Conservation (phyloP, 2,113 vertebrate species). For the Gymnogyps californianus region DNA sequence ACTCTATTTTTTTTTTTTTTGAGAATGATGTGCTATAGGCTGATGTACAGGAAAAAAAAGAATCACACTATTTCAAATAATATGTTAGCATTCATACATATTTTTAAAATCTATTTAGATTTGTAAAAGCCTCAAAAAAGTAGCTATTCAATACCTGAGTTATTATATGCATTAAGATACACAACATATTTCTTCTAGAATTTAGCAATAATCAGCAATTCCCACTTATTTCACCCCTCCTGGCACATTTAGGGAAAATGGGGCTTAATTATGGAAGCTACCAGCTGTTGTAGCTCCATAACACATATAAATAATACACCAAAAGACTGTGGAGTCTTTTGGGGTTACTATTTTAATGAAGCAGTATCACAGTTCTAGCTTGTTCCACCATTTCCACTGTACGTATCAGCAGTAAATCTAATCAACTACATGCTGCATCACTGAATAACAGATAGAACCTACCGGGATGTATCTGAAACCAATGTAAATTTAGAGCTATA, state of each 20-base stretch:
- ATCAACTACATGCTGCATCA: neutral
- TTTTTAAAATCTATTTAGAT: neutral
- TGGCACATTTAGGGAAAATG: slow-evolving; percentile 14
- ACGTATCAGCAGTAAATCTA: neutral
- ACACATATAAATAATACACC: neutral
- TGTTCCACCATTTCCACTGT: neutral
- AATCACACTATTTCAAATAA: neutral
- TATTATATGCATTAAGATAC: neutral
- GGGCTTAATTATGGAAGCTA: neutral
- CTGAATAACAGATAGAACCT: neutral
- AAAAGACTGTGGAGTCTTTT: neutral
- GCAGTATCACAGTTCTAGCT: neutral
- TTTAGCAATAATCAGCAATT: neutral
- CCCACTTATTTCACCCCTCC: neutral
- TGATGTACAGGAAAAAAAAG: neutral
- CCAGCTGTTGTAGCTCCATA: slow-evolving; percentile 16
- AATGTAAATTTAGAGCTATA: neutral
- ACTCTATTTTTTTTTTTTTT: neutral
- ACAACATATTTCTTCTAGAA: neutral
- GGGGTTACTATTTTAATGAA: neutral
- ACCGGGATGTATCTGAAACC: neutral
- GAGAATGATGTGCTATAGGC: neutral
- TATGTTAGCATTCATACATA: neutral
- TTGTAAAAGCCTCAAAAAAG: neutral
- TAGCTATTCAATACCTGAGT: neutral